Conservation (phyloP, 1,140 invertebrate species). For the Lucilia cuprina region DNA sequence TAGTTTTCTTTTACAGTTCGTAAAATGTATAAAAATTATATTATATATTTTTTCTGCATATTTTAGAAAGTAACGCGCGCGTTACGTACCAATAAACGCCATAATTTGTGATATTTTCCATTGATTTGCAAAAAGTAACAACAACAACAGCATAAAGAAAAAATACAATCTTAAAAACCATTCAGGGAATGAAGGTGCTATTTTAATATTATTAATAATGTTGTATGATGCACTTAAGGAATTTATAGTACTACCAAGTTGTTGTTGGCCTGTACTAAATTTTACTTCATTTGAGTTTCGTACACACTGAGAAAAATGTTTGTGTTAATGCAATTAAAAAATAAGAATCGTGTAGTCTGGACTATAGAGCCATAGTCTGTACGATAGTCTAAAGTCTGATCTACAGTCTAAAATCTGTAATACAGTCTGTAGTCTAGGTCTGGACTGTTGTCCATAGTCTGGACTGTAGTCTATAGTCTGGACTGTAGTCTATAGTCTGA, state of each 20-base stretch:
- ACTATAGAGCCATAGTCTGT: no score
- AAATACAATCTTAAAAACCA: not conserved
- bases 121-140: not conserved
- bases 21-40: not conserved
- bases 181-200: slow-evolving; percentile 16
- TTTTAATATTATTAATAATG: slow-evolving; percentile 1
- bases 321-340: no score
- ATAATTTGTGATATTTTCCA: slow-evolving; percentile 34
- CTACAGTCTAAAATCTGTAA: no score
- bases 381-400: no score
- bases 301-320: no score
- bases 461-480: no score
- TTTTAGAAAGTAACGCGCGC: slow-evolving; percentile 32
- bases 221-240: slow-evolving; percentile 1
- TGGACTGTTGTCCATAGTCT: no score
- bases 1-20: not conserved
- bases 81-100: slow-evolving; percentile 34
- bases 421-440: no score
- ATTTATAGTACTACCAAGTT: not conserved
- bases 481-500: no score
- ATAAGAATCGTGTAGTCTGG: no score
- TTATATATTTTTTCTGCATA: slow-evolving; percentile 24
- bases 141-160: not conserved
- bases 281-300: not conserved
- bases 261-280: not conserved